Percentiles rank a stretch among this genome's conserved stretches.
phyloP scores from a whole-genome alignment of 2,888 invertebrate genomes.

The Apantesis nais region DNA sequence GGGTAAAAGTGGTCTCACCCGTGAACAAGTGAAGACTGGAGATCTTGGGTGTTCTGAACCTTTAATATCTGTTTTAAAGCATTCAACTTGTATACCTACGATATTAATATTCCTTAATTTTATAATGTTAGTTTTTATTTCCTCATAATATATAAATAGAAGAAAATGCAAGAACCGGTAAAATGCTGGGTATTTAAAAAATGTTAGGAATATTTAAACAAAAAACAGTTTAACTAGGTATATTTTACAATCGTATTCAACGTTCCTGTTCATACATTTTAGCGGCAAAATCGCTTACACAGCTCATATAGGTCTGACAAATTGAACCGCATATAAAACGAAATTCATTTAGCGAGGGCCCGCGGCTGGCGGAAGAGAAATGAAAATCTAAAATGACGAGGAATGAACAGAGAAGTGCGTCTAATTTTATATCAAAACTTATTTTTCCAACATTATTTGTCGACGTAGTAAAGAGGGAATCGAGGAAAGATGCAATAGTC shows the following conservation, averaged over 20 bases:
- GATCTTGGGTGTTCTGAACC: too few species aligned
- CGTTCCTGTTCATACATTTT: constrained; percentile 8
- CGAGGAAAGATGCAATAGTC: constrained; percentile 2
- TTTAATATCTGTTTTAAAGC: too few species aligned
- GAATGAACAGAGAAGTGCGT: constrained; percentile 3
- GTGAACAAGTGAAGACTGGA: too few species aligned
- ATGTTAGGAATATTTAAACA: background rate
- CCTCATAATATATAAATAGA: background rate
- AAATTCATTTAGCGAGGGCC: constrained; percentile 15
- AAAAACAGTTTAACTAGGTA: background rate
- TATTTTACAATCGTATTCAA: constrained; percentile 8
- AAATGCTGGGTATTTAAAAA: background rate
- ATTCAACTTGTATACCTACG: too few species aligned
- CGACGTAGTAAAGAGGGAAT: background rate
- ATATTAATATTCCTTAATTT: too few species aligned
- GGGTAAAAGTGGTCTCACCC: too few species aligned
- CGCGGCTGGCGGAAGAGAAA: constrained; percentile 2
- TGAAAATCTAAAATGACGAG: constrained; percentile 9
- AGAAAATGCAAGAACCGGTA: too few species aligned
- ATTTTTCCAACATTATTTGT: constrained; percentile 8
- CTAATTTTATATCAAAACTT: constrained; percentile 1
- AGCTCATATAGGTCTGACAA: constrained; percentile 12
- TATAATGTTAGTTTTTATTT: too few species aligned
- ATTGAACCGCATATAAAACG: constrained; percentile 17
- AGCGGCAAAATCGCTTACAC: constrained; percentile 16